Conservation (phyloP, 2,888 invertebrate species). For the Andrena fulva region DNA sequence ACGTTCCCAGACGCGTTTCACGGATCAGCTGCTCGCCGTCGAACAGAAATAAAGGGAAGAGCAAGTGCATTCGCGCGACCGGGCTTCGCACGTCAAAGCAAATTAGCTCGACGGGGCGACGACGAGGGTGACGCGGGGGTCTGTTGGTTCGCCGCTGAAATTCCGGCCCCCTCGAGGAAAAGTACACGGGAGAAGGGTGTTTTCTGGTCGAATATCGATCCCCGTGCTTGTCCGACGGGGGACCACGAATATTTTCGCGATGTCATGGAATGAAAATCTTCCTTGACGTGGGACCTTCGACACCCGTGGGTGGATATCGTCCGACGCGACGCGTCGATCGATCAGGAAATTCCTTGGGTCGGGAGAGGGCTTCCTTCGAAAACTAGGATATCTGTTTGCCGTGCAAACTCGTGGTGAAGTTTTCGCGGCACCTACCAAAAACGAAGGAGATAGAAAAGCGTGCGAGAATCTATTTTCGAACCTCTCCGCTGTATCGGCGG, state of each 20-base stretch:
- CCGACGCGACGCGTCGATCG: neutral
- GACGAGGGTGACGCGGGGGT: neutral
- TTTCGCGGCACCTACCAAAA: too few relatives aligned
- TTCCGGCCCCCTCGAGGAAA: neutral
- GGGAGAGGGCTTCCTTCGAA: too few relatives aligned
- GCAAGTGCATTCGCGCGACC: neutral
- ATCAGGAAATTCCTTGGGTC: too few relatives aligned
- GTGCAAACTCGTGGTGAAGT: neutral
- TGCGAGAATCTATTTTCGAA: neutral
- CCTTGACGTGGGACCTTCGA: too few relatives aligned
- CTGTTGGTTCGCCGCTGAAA: neutral
- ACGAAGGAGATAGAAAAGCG: too few relatives aligned
- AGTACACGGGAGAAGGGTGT: neutral
- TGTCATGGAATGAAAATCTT: neutral
- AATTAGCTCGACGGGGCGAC: conserved; percentile 14
- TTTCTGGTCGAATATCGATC: neutral
- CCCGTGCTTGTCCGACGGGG: neutral
- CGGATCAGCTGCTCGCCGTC: conserved; percentile 16
- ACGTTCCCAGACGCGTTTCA: neutral
- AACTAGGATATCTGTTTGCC: neutral
- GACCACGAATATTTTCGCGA: neutral
- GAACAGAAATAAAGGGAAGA: neutral
- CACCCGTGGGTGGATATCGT: neutral
- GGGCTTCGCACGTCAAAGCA: conserved; percentile 10
- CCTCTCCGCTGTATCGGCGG: neutral